Conservation (phyloP, 2,888 invertebrate species). For the Malthinus seriepunctatus region DNA sequence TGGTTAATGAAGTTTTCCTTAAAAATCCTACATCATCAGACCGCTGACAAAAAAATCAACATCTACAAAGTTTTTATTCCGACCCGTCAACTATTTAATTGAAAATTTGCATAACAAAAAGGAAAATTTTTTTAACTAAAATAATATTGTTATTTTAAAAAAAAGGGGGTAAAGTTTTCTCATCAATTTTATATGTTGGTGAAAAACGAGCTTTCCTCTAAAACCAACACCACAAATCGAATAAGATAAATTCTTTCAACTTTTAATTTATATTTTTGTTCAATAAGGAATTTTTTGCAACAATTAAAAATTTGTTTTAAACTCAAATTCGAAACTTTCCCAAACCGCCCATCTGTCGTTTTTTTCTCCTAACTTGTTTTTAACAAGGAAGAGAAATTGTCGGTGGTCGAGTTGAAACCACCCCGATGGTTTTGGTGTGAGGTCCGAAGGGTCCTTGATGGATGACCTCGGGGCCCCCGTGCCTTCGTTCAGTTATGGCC, state of each 20-base stretch:
- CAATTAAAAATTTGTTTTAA: too few species aligned
- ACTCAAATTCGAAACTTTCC: too few species aligned
- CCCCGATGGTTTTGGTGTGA: constrained; percentile 29
- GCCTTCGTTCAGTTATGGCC: constrained; percentile 24
- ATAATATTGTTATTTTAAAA: background rate
- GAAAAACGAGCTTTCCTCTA: constrained; percentile 1
- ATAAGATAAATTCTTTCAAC: background rate
- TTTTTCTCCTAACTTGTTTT: constrained; percentile 12
- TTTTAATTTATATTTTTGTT: background rate
- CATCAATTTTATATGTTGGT: constrained; percentile 1
- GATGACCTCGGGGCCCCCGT: constrained; percentile 53
- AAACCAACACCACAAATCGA: background rate
- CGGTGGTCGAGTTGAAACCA: constrained; percentile 23
- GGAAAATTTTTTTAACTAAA: background rate
- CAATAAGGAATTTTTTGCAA: too few species aligned
- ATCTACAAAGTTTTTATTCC: constrained; percentile 14
- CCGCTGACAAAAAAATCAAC: constrained; percentile 20
- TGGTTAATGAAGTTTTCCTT: constrained; percentile 25
- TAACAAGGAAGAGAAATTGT: constrained; percentile 28
- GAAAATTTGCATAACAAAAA: constrained; percentile 20
- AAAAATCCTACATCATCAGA: constrained; percentile 16
- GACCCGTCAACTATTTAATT: constrained; percentile 9
- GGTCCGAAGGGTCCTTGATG: constrained; percentile 51
- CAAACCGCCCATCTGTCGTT: too few species aligned
- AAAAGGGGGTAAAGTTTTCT: background rate